Percentiles rank a stretch among this genome's conserved stretches.
Conservation (phyloP, 2,797 vertebrate species). For the Phrynocephalus vlangalii region DNA sequence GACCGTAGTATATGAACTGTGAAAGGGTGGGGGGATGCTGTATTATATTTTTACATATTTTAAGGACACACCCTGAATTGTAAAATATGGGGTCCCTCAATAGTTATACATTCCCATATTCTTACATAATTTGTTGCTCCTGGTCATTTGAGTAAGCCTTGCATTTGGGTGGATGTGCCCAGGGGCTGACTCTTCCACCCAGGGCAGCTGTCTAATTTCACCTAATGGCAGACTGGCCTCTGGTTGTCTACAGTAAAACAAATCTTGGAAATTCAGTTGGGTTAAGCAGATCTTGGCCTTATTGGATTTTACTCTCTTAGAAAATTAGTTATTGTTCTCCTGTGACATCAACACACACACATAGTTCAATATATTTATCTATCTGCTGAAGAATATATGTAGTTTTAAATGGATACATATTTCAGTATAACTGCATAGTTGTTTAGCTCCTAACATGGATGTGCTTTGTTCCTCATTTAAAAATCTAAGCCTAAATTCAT, state of each 20-base stretch:
- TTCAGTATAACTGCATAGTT: neutral
- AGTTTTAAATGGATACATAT: neutral
- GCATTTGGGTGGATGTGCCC: too few relatives aligned
- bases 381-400: neutral
- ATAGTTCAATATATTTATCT: too few relatives aligned
- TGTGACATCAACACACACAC: neutral
- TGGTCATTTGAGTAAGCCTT: too few relatives aligned
- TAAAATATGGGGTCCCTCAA: too few relatives aligned
- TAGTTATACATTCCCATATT: too few relatives aligned
- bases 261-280: neutral
- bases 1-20: too few relatives aligned
- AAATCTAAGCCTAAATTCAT: neutral
- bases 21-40: too few relatives aligned
- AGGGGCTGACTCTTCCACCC: neutral
- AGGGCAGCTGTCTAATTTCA: neutral
- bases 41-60: too few relatives aligned
- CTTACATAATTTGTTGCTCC: too few relatives aligned
- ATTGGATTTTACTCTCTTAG: neutral
- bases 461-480: neutral
- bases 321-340: neutral
- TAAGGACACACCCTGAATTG: too few relatives aligned
- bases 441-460: neutral
- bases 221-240: neutral
- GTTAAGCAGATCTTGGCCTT: neutral
- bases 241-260: neutral